Evolutionary conservation across 1,140 invertebrate genomes (phyloP).

Genomic region (Heliconius nattereri): DNA sequence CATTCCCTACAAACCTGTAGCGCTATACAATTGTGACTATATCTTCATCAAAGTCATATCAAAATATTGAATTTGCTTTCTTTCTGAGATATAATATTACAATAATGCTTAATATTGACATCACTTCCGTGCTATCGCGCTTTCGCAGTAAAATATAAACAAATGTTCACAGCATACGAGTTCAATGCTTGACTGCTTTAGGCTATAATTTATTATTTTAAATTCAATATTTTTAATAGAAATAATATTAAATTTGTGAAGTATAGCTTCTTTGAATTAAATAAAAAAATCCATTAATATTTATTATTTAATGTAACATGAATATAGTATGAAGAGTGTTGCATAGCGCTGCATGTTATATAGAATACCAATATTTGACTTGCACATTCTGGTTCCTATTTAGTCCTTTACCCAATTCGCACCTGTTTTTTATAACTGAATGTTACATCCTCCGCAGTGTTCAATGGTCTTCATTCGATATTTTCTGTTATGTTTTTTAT

Average conservation of each 20-base stretch:
- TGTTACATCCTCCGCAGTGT: conserved; percentile 21
- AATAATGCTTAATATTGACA: background rate
- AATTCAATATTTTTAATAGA: background rate
- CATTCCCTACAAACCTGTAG: conserved; percentile 11
- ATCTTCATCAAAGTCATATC: background rate
- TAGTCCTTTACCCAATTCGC: conserved; percentile 13
- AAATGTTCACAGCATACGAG: background rate
- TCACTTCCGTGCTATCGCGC: background rate
- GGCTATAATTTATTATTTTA: background rate
- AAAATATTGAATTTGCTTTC: background rate
- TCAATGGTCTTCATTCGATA: conserved; percentile 33
- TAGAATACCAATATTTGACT: background rate
- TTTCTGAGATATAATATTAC: background rate
- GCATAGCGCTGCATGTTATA: conserved; percentile 16
- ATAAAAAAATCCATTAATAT: too few relatives aligned
- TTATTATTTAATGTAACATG: background rate
- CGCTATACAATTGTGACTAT: conserved; percentile 20
- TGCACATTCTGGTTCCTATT: background rate
- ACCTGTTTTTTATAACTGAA: conserved; percentile 29
- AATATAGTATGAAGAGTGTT: background rate
- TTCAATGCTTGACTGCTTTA: background rate
- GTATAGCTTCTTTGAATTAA: background rate
- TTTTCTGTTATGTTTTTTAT: conserved; percentile 30
- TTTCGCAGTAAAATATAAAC: background rate
- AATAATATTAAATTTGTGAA: background rate